Evolutionary conservation across 2,888 invertebrate species (phyloP).

Genomic region (Luperina nickerlii): DNA sequence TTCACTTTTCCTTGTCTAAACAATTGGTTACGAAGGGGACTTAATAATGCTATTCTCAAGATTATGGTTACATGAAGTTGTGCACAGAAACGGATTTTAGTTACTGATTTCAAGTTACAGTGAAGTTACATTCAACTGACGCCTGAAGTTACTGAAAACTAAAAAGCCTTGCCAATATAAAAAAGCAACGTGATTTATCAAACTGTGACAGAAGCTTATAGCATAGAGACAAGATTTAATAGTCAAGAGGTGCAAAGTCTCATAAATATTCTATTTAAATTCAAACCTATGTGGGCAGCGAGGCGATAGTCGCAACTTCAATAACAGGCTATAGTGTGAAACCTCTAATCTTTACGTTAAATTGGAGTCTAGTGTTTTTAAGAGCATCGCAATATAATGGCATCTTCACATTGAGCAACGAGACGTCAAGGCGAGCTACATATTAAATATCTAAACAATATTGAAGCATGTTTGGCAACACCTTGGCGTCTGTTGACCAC

Average conservation of each 20-base stretch:
- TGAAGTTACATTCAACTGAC: not conserved
- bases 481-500: slow-evolving; percentile 76
- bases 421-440: slow-evolving; percentile 84
- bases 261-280: slow-evolving; percentile 64
- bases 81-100: slow-evolving; percentile 46
- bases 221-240: slow-evolving; percentile 24
- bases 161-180: not conserved
- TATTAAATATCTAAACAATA: slow-evolving; percentile 84
- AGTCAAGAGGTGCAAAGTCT: slow-evolving; percentile 27
- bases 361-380: slow-evolving; percentile 77
- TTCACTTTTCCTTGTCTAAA: slow-evolving; percentile 73
- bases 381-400: slow-evolving; percentile 76
- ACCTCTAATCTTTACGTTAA: slow-evolving; percentile 76
- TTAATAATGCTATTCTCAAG: slow-evolving; percentile 65
- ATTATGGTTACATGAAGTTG: slow-evolving; percentile 60
- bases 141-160: not conserved
- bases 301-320: slow-evolving; percentile 73
- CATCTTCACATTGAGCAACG: slow-evolving; percentile 84
- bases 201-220: slow-evolving; percentile 3
- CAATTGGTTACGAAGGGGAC: slow-evolving; percentile 69
- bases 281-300: slow-evolving; percentile 70
- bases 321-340: slow-evolving; percentile 71
- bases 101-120: slow-evolving; percentile 32
- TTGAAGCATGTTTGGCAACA: slow-evolving; percentile 79
- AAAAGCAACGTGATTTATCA: not conserved